A percentile compares a stretch with the other conserved stretches of the same genome.
Conservation (phyloP, 2,113 vertebrate species). For the Pachycephala philippinensis region DNA sequence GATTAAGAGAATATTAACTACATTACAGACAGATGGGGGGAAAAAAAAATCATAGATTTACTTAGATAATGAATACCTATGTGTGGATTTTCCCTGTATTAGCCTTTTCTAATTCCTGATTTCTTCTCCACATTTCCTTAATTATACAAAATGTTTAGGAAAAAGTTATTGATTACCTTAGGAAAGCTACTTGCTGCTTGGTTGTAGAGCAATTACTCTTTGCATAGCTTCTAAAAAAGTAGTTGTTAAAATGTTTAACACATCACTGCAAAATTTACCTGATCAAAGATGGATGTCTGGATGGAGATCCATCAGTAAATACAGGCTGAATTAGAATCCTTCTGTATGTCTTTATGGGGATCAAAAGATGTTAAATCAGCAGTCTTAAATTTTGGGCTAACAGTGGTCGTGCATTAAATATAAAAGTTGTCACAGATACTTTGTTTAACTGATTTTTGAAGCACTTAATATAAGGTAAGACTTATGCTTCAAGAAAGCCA, state of each 20-base stretch:
- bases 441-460: neutral
- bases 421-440: neutral
- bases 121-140: neutral
- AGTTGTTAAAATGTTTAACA: neutral
- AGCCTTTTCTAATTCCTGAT: neutral
- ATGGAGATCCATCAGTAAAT: neutral
- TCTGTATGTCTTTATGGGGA: neutral
- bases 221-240: neutral
- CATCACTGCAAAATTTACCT: neutral
- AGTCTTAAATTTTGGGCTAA: neutral
- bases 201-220: neutral
- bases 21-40: neutral
- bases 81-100: neutral
- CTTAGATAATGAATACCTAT: neutral
- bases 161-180: neutral
- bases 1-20: neutral
- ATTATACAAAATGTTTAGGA: neutral
- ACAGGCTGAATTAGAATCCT: neutral
- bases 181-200: neutral
- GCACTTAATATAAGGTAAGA: neutral
- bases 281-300: neutral
- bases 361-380: neutral
- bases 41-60: neutral
- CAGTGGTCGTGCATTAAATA: neutral
- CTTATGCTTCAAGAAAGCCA: neutral